Evolutionary conservation across 35 echinoderm and acorn worm species (phyloP).

Genomic region (Stichopus chloronotus): DNA sequence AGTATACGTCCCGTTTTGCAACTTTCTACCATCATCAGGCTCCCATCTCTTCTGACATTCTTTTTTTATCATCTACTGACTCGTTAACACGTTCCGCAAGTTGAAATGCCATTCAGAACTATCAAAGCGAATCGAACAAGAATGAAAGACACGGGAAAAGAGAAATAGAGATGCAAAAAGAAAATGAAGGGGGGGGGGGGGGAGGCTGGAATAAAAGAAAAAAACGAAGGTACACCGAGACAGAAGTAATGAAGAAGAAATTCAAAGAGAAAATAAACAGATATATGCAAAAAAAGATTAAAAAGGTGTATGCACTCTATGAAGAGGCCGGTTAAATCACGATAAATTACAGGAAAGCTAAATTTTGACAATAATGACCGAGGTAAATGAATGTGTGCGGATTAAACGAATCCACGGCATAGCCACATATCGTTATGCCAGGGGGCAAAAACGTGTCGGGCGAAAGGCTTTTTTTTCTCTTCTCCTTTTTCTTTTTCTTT

Average conservation of each 20-base stretch:
- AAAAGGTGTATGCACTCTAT: slow-evolving; percentile 50
- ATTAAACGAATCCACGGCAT: slow-evolving; percentile 40
- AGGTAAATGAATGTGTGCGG: slow-evolving; percentile 45
- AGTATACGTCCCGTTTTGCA: not conserved
- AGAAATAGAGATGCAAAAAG: too few relatives aligned
- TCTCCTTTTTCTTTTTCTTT: not conserved
- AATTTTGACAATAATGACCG: slow-evolving; percentile 62
- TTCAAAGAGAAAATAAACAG: slow-evolving; percentile 41
- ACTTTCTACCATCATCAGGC: not conserved
- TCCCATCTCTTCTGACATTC: not conserved
- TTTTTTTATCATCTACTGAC: not conserved
- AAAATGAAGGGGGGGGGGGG: not conserved
- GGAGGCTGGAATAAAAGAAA: not conserved
- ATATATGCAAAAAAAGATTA: slow-evolving; percentile 29
- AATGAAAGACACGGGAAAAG: not conserved
- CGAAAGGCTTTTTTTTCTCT: not conserved
- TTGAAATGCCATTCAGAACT: not conserved
- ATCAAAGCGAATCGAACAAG: slow-evolving; percentile 24
- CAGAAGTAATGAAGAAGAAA: not conserved
- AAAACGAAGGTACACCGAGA: not conserved
- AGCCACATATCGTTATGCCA: slow-evolving; percentile 45
- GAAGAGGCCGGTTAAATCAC: slow-evolving; percentile 29
- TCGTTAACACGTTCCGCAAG: slow-evolving; percentile 9
- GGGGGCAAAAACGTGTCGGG: slow-evolving; percentile 49
- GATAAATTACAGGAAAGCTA: slow-evolving; percentile 22